Percentiles rank a stretch among this genome's conserved stretches.
Conservation (phyloP, 2,888 invertebrate genomes). For the Euzetes globulus region DNA sequence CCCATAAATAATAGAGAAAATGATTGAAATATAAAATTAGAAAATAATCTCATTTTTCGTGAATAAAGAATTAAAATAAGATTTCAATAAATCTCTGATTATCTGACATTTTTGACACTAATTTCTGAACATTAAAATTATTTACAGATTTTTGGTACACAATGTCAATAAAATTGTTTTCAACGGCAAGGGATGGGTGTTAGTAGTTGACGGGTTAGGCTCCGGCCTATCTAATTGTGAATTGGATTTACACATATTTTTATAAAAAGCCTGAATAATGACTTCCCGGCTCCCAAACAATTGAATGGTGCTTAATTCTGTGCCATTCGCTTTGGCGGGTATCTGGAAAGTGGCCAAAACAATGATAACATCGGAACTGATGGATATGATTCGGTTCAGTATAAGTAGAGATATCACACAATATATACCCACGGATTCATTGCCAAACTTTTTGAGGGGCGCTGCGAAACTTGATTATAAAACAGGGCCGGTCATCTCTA, state of each 20-base stretch:
- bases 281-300: constrained; percentile 28
- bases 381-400: constrained; percentile 4
- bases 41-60: background rate
- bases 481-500: background rate
- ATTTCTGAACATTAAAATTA: background rate
- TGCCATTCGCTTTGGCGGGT: background rate
- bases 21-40: background rate
- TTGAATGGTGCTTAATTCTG: constrained; percentile 12
- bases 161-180: constrained; percentile 31
- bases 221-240: constrained; percentile 30
- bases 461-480: constrained; percentile 3
- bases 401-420: constrained; percentile 20
- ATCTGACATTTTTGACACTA: background rate
- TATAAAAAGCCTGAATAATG: background rate
- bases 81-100: background rate
- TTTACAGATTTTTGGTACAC: constrained; percentile 30
- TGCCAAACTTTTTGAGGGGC: constrained; percentile 31
- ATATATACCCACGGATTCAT: constrained; percentile 11
- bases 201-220: constrained; percentile 19
- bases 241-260: constrained; percentile 20
- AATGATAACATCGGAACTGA: constrained; percentile 2
- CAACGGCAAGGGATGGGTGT: constrained; percentile 19
- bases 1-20: background rate
- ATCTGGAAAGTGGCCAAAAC: constrained; percentile 26
- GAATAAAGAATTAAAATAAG: background rate